Evolutionary conservation across 2,888 invertebrate genomes (phyloP).

Genomic region (Amphimallon solstitiale): DNA sequence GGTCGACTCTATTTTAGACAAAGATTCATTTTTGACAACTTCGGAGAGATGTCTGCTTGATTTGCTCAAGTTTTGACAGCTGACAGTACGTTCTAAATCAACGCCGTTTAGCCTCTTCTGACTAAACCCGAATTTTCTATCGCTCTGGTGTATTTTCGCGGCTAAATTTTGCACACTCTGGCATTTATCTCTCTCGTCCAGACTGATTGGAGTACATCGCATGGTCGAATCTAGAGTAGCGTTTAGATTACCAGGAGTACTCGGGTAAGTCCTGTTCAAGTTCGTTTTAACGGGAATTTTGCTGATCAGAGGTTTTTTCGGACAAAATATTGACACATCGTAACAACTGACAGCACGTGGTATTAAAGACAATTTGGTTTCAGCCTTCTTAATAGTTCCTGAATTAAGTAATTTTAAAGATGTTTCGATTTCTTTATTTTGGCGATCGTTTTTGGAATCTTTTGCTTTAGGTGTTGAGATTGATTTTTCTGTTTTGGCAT

Average conservation of each 20-base stretch:
- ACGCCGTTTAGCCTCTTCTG: background rate
- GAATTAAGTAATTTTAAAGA: background rate
- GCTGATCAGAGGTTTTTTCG: conserved; percentile 44
- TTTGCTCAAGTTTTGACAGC: conserved; percentile 15
- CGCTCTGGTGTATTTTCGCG: conserved; percentile 36
- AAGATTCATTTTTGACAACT: background rate
- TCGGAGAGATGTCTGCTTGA: background rate
- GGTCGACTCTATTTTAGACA: background rate
- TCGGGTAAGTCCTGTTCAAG: conserved; percentile 58
- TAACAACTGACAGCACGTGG: conserved; percentile 55
- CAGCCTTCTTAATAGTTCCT: background rate
- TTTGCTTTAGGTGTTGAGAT: background rate
- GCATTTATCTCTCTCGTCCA: conserved; percentile 20
- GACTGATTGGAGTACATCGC: conserved; percentile 42
- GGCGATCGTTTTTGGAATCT: background rate
- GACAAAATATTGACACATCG: conserved; percentile 49
- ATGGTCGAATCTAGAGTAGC: conserved; percentile 46
- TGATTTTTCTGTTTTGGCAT: background rate
- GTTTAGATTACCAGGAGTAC: conserved; percentile 63
- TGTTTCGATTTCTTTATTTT: background rate
- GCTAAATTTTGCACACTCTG: conserved; percentile 46
- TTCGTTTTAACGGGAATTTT: conserved; percentile 58
- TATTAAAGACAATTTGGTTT: conserved; percentile 41
- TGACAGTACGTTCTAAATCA: conserved; percentile 20
- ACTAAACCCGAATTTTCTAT: background rate